phyloP scores from a whole-genome alignment of 2,797 vertebrate species.

The Streptopelia turtur region DNA sequence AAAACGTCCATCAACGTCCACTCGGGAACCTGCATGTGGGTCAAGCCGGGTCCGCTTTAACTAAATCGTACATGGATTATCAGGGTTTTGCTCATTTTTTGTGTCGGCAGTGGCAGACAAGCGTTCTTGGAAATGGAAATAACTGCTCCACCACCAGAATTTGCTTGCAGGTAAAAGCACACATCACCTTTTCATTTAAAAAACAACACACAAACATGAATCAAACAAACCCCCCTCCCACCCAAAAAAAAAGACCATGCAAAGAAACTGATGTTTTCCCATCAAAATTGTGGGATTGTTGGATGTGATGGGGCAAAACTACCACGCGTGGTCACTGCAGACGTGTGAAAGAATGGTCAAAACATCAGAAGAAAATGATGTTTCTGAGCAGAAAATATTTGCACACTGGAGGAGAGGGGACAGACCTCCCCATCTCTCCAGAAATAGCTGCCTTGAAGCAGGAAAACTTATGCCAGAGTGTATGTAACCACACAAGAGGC shows the following conservation, averaged over 20 bases:
- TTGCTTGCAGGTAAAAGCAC: neutral
- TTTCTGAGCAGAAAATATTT: neutral
- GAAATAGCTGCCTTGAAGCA: neutral
- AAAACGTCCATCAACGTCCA: neutral
- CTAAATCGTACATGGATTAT: too few relatives aligned
- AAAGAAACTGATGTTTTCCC: neutral
- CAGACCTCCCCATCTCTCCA: neutral
- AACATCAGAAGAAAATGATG: neutral
- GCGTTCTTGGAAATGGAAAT: neutral
- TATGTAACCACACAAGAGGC: neutral
- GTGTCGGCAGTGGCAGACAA: neutral
- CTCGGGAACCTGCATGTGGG: rapidly evolving
- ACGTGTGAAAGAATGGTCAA: neutral
- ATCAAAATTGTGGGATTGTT: neutral
- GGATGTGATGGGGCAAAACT: neutral
- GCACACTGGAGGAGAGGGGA: neutral
- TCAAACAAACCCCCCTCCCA: neutral
- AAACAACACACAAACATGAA: neutral
- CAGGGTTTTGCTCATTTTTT: neutral
- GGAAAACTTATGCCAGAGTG: neutral
- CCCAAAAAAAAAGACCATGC: neutral
- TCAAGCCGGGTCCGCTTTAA: neutral
- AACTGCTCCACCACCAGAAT: neutral
- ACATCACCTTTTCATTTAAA: neutral
- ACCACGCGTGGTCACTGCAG: neutral